Evolutionary conservation across 1,140 invertebrate genomes (phyloP), one percentile per base, ranked within the genome.

Genomic region (Rhynchophorus ferrugineus): DNA sequence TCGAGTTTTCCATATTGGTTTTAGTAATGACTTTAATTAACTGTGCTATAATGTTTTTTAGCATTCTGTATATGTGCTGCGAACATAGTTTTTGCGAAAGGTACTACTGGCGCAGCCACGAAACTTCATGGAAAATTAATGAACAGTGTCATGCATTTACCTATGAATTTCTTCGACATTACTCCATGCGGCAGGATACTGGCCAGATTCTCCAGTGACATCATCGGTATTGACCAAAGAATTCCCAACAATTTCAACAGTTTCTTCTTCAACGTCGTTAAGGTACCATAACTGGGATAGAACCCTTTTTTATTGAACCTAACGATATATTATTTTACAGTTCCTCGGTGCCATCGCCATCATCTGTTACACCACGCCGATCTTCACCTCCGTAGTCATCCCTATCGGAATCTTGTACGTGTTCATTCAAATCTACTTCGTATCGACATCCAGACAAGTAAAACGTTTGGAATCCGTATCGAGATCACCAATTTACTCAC

Each of bases 401-500:
- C 91, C 92, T 6, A 82, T 96, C 61, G 84, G 80, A 34, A 57
- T 91, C 11, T 56, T 96, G 36, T 97, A 96, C 73, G 90, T 91
- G 66, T 83, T 95, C 58, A 82, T 93, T 57, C 82, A 97, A 81
- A 82, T 89, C 57, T 93, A 96, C 73, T 98, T 97, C 71, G 89
- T 98, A 42, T 75, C 83, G 1, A 90, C 93, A 0, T 96, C 93
- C 2, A 73, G 95, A 22, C 95, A 98, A 67, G 68, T 98, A 44
- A 97, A 96, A 75, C 79, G 95, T 38, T 67, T 99, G 20, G 94
- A 98, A 70, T 97, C 95, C 0, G 85, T 95, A 0, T 93, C 90
- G 9, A 79, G 93, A 39, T 98, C 94, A 9, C 95, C 95, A 0
- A 95, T 99, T 62, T 98, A 96, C 72, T 95, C 93, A 3, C 94